phyloP scores from a whole-genome alignment of 2,888 invertebrate species.

The Tupiocoris notatus region DNA sequence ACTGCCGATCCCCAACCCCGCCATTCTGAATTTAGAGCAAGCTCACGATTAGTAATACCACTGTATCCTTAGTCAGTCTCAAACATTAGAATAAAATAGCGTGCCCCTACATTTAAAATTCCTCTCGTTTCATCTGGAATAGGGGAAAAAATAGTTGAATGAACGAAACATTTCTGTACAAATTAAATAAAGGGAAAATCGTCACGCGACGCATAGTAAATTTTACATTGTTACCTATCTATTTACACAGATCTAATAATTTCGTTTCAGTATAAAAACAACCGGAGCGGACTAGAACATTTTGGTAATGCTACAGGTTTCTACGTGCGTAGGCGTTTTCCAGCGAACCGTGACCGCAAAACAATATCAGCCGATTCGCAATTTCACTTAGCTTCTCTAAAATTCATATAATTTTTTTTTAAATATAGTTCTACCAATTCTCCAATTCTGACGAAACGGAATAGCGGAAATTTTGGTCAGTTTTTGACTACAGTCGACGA shows the following conservation, averaged over 20 bases:
- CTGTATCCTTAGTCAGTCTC: constrained; percentile 42
- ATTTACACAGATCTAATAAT: constrained; percentile 7
- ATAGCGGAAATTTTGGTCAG: no score
- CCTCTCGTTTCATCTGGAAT: constrained; percentile 18
- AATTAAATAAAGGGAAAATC: constrained; percentile 10
- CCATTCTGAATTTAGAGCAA: background rate
- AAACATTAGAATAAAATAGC: constrained; percentile 41
- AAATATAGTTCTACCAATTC: no score
- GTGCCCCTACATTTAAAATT: constrained; percentile 22
- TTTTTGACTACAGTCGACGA: no score
- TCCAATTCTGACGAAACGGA: no score
- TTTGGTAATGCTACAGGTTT: background rate
- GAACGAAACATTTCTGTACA: no score
- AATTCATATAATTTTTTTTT: no score
- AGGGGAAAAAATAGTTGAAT: no score
- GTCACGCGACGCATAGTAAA: background rate
- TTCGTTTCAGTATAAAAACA: constrained; percentile 24
- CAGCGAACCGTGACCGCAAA: background rate
- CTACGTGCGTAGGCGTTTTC: background rate
- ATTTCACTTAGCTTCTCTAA: constrained; percentile 3
- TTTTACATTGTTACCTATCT: no score
- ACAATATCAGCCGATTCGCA: background rate
- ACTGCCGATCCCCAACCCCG: background rate
- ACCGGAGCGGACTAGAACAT: constrained; percentile 37
- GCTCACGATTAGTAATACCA: constrained; percentile 7